A percentile compares a stretch with the other conserved stretches of the same genome.
Conservation (phyloP, 1,140 invertebrate genomes). For the Protaetia brevitarsis region DNA sequence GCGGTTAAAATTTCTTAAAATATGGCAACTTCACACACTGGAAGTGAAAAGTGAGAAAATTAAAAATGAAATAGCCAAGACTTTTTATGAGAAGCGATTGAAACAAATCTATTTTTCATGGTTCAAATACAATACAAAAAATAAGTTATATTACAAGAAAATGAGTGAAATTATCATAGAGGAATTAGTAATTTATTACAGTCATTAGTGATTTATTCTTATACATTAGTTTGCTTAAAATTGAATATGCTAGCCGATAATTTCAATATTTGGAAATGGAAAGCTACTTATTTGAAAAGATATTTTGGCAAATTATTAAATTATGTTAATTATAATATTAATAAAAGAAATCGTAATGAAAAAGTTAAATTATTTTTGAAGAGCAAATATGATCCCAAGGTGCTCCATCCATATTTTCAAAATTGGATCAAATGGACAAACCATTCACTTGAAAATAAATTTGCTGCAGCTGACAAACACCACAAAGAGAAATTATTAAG, state of each 20-base stretch:
- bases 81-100: conserved; percentile 27
- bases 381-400: background rate
- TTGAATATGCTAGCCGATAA: background rate
- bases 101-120: conserved; percentile 26
- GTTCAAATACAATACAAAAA: conserved; percentile 16
- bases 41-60: conserved; percentile 22
- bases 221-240: background rate
- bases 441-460: conserved; percentile 15
- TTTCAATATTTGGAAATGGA: background rate
- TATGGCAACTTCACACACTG: conserved; percentile 26
- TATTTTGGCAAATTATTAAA: conserved; percentile 19
- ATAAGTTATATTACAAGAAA: background rate
- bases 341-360: background rate
- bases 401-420: conserved; percentile 2
- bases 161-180: background rate
- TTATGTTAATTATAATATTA: background rate
- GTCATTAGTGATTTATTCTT: conserved; percentile 1
- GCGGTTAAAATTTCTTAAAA: conserved; percentile 26
- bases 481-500: conserved; percentile 27
- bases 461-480: conserved; percentile 19
- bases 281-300: background rate
- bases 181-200: background rate
- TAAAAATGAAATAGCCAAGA: conserved; percentile 20
- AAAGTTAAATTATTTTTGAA: conserved; percentile 5
- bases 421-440: conserved; percentile 26